These are phyloP conservation scores for Clistopyga incitator DNA, from an alignment of 2,888 invertebrate genomes.

Conservation along the genomic window DNA sequence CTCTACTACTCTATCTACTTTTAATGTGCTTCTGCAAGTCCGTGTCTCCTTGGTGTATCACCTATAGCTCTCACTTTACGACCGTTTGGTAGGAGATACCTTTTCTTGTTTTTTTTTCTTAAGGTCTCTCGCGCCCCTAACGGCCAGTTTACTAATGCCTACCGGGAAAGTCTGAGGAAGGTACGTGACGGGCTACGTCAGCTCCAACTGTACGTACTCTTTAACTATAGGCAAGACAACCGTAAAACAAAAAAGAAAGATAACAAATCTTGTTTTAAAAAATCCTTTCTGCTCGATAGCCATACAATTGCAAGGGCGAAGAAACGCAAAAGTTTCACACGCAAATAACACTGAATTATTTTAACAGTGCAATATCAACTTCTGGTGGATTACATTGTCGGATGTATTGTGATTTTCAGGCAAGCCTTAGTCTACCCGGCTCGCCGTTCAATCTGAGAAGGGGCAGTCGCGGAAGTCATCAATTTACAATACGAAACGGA, in stretches of 20 bases:
- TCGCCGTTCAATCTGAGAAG: constrained; percentile 97
- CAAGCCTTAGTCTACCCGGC: constrained; percentile 98
- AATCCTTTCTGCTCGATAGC: constrained; percentile 13
- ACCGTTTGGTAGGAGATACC: constrained; percentile 81
- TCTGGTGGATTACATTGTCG: constrained; percentile 36
- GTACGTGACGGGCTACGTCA: constrained; percentile 78
- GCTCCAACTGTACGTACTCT: constrained; percentile 77
- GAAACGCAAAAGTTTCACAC: constrained; percentile 3
- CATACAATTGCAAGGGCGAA: constrained; percentile 8
- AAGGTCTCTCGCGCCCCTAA: constrained; percentile 88
- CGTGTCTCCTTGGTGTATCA: constrained; percentile 78
- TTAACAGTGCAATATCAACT: too few relatives aligned
- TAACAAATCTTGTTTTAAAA: constrained; percentile 33
- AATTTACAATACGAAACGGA: constrained; percentile 95
- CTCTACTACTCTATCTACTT: constrained; percentile 40
- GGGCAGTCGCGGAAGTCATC: constrained; percentile 96
- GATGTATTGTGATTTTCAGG: constrained; percentile 87
- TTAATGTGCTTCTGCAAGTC: constrained; percentile 79
- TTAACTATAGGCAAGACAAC: constrained; percentile 66
- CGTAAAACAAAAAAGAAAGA: constrained; percentile 17
- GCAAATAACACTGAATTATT: not conserved
- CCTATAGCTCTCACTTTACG: constrained; percentile 65
- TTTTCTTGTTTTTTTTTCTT: constrained; percentile 86
- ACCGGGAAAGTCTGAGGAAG: constrained; percentile 87
- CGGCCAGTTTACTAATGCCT: constrained; percentile 89